A percentile compares a stretch with the other conserved stretches of the same genome.
phyloP scores from a whole-genome alignment of 1,140 invertebrate genomes.

The Ridgeia piscesae region DNA sequence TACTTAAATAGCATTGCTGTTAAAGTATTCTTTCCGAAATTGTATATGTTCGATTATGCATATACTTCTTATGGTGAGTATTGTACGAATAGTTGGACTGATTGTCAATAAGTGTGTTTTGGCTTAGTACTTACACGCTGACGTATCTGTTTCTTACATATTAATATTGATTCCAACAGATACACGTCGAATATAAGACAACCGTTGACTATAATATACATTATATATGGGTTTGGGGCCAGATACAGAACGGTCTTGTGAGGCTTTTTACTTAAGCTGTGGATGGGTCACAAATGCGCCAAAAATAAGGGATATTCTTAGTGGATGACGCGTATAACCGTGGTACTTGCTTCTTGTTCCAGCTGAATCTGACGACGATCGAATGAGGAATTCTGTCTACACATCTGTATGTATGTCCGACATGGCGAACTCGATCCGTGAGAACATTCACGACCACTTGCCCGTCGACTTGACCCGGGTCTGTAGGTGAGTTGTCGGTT shows the following conservation, averaged over 20 bases:
- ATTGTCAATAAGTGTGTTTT: too few species aligned
- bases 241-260: too few species aligned
- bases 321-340: neutral
- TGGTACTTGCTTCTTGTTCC: neutral
- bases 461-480: neutral
- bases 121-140: too few species aligned
- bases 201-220: too few species aligned
- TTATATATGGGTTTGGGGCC: neutral
- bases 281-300: neutral
- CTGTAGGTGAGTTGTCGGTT: neutral
- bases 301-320: neutral
- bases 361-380: neutral
- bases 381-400: neutral
- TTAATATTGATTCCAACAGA: neutral
- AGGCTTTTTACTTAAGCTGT: neutral
- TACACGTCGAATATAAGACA: neutral
- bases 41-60: too few species aligned
- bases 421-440: neutral
- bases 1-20: too few species aligned
- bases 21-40: too few species aligned
- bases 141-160: too few species aligned
- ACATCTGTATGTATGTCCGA: neutral
- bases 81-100: too few species aligned
- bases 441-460: neutral
- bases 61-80: too few species aligned